phyloP scores from a whole-genome alignment of 2,888 invertebrate species.

The Arctia plantaginis region DNA sequence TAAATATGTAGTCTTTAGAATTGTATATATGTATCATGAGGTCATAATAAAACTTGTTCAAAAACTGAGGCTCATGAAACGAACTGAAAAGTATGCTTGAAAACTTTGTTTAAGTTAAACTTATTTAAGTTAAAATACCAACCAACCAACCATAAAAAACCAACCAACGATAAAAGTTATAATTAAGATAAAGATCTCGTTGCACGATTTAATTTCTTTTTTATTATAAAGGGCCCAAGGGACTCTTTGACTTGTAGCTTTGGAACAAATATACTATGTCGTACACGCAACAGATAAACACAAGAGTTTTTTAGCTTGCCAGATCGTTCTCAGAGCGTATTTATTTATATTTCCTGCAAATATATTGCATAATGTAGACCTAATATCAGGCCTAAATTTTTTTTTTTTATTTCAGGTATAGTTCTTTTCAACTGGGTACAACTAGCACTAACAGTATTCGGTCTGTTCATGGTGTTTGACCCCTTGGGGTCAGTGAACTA shows the following conservation, averaged over 20 bases:
- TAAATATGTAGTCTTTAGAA: not conserved
- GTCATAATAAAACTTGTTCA: not conserved
- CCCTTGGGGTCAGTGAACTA: conserved; percentile 90
- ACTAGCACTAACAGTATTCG: conserved; percentile 90
- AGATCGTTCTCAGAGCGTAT: too few relatives aligned
- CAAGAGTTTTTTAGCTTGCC: not conserved
- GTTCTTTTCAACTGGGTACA: conserved; percentile 94
- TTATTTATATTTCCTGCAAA: not conserved
- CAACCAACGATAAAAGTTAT: not conserved
- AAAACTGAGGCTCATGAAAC: not conserved
- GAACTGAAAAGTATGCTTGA: not conserved
- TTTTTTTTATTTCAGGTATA: conserved; percentile 82
- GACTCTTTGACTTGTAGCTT: not conserved
- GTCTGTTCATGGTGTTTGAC: conserved; percentile 93
- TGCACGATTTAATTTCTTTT: not conserved
- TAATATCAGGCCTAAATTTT: not conserved
- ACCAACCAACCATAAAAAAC: too few relatives aligned
- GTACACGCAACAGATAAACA: not conserved
- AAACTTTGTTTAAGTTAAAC: not conserved
- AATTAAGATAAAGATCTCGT: not conserved
- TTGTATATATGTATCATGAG: not conserved
- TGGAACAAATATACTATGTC: not conserved
- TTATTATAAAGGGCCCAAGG: not conserved
- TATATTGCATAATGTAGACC: not conserved
- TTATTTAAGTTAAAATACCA: not conserved